phyloP scores from a whole-genome alignment of 2,888 invertebrate species.

The Andrena trimmerana region DNA sequence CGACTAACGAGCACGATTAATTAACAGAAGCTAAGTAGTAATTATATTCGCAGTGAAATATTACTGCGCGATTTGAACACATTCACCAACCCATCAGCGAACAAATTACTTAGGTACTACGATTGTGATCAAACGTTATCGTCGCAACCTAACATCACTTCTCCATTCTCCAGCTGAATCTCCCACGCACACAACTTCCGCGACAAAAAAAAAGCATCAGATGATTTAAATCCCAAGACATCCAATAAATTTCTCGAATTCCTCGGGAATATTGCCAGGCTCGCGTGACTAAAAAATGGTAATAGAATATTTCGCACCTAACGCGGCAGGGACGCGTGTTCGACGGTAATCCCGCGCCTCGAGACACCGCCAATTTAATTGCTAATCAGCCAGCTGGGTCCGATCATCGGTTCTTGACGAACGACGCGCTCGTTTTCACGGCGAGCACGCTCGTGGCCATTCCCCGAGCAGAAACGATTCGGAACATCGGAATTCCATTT shows the following conservation, averaged over 20 bases:
- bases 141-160: neutral
- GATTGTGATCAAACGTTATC: neutral
- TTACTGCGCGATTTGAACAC: neutral
- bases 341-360: neutral
- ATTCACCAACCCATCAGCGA: neutral
- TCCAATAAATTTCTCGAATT: neutral
- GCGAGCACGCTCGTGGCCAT: neutral
- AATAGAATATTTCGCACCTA: slow-evolving; percentile 1
- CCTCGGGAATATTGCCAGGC: neutral
- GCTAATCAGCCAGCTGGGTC: neutral
- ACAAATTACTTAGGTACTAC: neutral
- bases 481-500: slow-evolving; percentile 36
- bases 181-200: neutral
- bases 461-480: neutral
- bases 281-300: neutral
- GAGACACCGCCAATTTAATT: slow-evolving; percentile 10
- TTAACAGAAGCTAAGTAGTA: slow-evolving; percentile 5
- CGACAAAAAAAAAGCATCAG: neutral
- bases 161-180: neutral
- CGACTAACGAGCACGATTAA: neutral
- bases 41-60: neutral
- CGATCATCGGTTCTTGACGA: slow-evolving; percentile 2
- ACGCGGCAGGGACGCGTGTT: neutral
- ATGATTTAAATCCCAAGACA: neutral
- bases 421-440: neutral